Percentiles rank a stretch among this genome's conserved stretches.
phyloP scores from a whole-genome alignment of 2,797 vertebrate genomes.

The Choloepus didactylus region DNA sequence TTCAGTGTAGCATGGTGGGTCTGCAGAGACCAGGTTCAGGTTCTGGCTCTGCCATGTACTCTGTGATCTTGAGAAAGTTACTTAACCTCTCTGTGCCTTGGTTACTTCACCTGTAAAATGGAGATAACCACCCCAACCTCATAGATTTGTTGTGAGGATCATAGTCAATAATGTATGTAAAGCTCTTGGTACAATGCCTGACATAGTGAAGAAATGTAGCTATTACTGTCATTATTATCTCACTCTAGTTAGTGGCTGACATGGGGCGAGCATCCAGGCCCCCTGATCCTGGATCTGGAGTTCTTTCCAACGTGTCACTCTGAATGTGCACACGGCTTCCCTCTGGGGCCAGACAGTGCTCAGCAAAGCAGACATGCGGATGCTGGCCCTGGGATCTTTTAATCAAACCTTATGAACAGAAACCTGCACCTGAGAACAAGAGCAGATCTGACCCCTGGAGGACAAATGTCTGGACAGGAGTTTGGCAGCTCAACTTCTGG shows the following conservation, averaged over 20 bases:
- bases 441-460: not conserved
- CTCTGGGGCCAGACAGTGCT: not conserved
- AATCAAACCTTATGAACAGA: not conserved
- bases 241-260: constrained; percentile 27
- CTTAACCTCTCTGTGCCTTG: not conserved
- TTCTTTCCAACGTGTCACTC: constrained; percentile 79
- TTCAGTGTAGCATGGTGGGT: not conserved
- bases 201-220: not conserved
- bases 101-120: not conserved
- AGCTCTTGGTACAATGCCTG: not conserved
- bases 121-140: not conserved
- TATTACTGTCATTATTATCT: constrained; percentile 65
- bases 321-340: not conserved
- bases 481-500: not conserved
- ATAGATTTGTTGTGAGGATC: not conserved
- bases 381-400: not conserved
- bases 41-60: not conserved
- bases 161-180: not conserved
- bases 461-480: not conserved
- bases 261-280: not conserved
- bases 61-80: not conserved
- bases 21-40: not conserved
- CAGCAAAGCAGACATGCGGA: not conserved
- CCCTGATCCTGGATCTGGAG: constrained; percentile 62
- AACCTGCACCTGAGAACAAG: not conserved